phyloP scores from a whole-genome alignment of 2,888 invertebrate species.

The Trichogramma evanescens region DNA sequence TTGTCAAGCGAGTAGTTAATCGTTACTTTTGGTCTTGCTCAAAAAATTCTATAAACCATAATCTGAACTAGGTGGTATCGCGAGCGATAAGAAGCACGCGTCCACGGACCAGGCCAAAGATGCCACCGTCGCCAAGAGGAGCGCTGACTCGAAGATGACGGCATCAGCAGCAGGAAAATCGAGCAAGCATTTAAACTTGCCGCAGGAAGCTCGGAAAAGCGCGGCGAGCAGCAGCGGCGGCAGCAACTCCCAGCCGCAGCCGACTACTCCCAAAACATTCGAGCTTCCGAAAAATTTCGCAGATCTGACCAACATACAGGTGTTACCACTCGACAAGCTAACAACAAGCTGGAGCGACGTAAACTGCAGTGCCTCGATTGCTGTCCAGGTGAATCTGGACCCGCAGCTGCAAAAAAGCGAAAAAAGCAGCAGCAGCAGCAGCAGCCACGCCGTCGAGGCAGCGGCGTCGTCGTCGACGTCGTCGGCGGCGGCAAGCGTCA shows the following conservation, averaged over 20 bases:
- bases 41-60: no score
- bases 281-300: slow-evolving; percentile 39
- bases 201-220: slow-evolving; percentile 21
- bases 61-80: no score
- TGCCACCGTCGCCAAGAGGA: slow-evolving; percentile 15
- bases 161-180: not conserved
- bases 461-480: slow-evolving; percentile 6
- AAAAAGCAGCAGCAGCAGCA: slow-evolving; percentile 32
- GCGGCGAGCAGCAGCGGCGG: not conserved
- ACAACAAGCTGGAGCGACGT: slow-evolving; percentile 43
- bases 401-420: slow-evolving; percentile 32
- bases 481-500: no score
- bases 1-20: no score
- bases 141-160: not conserved
- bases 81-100: no score
- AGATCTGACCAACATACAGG: slow-evolving; percentile 37
- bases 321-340: slow-evolving; percentile 40
- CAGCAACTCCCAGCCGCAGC: slow-evolving; percentile 16
- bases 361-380: slow-evolving; percentile 51
- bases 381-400: slow-evolving; percentile 48
- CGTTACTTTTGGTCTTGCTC: no score
- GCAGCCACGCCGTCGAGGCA: slow-evolving; percentile 18
- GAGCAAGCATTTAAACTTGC: slow-evolving; percentile 21
- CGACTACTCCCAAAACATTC: slow-evolving; percentile 29
- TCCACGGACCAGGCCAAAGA: no score